A percentile compares a stretch with the other conserved stretches of the same genome.
Evolutionary conservation across 2,888 invertebrate species (phyloP).

Genomic region (Clepsis dumicolana): DNA sequence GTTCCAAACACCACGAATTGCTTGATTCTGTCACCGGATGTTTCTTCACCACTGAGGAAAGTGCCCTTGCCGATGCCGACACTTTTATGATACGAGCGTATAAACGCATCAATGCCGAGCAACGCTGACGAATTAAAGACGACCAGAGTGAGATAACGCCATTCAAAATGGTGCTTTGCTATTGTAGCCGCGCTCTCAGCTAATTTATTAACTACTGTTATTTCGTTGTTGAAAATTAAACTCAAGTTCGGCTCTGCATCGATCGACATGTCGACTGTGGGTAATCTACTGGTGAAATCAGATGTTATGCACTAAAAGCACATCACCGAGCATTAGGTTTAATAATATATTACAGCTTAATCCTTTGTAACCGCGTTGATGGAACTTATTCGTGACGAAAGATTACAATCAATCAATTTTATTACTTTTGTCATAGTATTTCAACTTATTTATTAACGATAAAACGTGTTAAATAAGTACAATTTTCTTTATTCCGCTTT

Average conservation of each 20-base stretch:
- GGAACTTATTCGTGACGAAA: slow-evolving; percentile 10
- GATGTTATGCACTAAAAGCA: slow-evolving; percentile 44
- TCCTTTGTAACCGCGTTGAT: slow-evolving; percentile 20
- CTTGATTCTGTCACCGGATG: slow-evolving; percentile 18
- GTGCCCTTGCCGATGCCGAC: slow-evolving; percentile 58
- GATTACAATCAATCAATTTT: slow-evolving; percentile 21
- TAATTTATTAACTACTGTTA: slow-evolving; percentile 51
- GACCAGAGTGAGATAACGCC: slow-evolving; percentile 66
- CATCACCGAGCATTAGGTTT: slow-evolving; percentile 34
- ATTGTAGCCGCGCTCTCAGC: slow-evolving; percentile 64
- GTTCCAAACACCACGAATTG: slow-evolving; percentile 68
- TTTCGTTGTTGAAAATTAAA: slow-evolving; percentile 41
- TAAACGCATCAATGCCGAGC: slow-evolving; percentile 61
- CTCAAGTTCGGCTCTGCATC: slow-evolving; percentile 39
- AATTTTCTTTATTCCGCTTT: not conserved
- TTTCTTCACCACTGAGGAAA: slow-evolving; percentile 52
- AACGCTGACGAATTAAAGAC: slow-evolving; percentile 63
- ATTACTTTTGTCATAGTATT: not conserved
- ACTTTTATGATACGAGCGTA: slow-evolving; percentile 59
- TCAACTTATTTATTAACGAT: not conserved
- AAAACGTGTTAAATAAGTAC: not conserved
- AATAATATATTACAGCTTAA: slow-evolving; percentile 22
- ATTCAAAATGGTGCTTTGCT: slow-evolving; percentile 67
- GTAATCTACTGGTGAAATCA: slow-evolving; percentile 45
- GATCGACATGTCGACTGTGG: slow-evolving; percentile 43